Evolutionary conservation across 2,113 vertebrate species (phyloP).

Genomic region (Sialia sialis): DNA sequence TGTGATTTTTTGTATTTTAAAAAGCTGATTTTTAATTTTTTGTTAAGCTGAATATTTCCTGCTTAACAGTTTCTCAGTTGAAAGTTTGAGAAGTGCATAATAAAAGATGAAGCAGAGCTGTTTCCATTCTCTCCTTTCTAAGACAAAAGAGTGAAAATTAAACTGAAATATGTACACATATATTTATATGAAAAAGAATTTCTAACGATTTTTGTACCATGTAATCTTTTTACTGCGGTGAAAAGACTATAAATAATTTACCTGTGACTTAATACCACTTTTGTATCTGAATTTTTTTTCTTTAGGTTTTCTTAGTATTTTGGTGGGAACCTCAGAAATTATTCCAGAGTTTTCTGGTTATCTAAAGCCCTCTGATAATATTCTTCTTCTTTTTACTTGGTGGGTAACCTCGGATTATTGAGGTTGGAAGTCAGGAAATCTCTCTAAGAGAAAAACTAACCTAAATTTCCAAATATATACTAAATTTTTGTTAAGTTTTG

Average conservation of each 20-base stretch:
- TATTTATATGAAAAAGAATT: background rate
- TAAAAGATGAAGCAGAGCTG: background rate
- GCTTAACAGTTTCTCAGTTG: background rate
- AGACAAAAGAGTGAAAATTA: background rate
- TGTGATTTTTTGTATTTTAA: background rate
- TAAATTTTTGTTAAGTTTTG: background rate
- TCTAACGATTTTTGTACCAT: background rate
- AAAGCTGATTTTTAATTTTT: background rate
- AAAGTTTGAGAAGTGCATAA: background rate
- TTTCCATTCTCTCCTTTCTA: background rate
- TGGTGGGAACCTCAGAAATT: background rate
- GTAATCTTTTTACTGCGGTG: background rate
- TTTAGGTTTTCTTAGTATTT: background rate
- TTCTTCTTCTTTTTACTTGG: background rate
- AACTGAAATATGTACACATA: background rate
- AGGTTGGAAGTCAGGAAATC: background rate
- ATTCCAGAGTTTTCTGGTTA: background rate
- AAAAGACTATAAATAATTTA: background rate
- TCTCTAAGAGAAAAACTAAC: background rate
- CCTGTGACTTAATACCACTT: background rate
- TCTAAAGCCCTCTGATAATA: background rate
- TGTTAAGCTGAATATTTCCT: background rate
- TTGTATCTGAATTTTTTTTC: background rate
- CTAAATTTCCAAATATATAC: background rate
- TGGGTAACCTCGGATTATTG: background rate